Base-by-base conservation (phyloP, 2,797 vertebrate genomes). In the Pipistrellus nathusii region DNA sequence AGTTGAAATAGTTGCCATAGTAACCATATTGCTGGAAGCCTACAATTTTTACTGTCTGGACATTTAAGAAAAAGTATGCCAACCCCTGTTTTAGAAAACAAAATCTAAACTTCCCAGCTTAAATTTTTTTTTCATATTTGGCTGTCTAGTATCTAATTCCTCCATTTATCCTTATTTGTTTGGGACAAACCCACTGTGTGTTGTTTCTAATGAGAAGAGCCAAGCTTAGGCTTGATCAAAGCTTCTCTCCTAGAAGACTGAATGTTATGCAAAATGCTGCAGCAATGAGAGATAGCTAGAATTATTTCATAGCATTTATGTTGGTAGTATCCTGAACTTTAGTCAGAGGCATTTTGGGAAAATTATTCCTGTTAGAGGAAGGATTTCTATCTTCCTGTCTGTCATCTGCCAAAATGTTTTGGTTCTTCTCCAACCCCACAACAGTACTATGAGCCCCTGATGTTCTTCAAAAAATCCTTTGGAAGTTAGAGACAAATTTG, bases 61-160 rank as follows among this genome's bases (percentile, higher is more conserved):
- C 14, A 25, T 94, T 88, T 77, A 89, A 90, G 85, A 72, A 72
- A 90, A 83, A 53, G 11, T 76, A 75, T 92, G 5, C 23, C 32
- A 84, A 84, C 7, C 38, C 5, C 3, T 81, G 21, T 41, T 30
- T 59, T 88, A 91, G 68, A 88, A 90, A 88, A 85, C 83, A 72
- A 91, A 85, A 78, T 77, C 38, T 27, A 62, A 85, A 82, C 23
- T 38, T 30, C 9, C 14, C 9, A 62, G 8, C 3, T 85, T 77
- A 59, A 59, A 35, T 48, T 88, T 72, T 88, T 72, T 88, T 92
- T 32, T 90, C 55, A 68, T 84, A 27, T 80, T 76, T 93, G 25
- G 9, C 8, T 69, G 62, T 53, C 55, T 57, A 55, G 3, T 48
- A 53, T 89, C n/a, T 83, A 88, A 72, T 80, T 59, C 72, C 17